Base-by-base conservation (phyloP, 1,140 invertebrate species). In the Zaprionus kolodkinae region DNA sequence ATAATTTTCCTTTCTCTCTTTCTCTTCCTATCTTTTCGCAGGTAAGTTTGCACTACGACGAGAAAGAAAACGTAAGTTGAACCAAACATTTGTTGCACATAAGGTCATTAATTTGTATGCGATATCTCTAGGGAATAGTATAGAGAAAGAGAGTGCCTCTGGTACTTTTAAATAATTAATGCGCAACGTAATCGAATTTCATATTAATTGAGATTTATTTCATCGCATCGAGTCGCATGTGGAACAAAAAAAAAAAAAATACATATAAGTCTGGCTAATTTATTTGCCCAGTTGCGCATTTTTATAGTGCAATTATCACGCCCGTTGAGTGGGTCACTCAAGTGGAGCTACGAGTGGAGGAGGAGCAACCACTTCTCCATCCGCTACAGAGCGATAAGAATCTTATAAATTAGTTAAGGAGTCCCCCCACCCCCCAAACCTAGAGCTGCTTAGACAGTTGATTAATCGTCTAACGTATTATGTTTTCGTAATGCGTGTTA, bases 191-290 rank as follows among this genome's bases (percentile, higher is more conserved):
- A 89, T 89, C 86, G 86, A 89, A 90, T 85, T 89, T 89, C 85
- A 85, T 90, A 90, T 85, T 85, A 89, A 89, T 90, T 90, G 79
- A 90, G 85, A 90, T 89, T 89, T 89, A 90, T 89, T 84, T 81
- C 45, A 65, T 76, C 36, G 38, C 38, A 48, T 43, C 15, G n/a
- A 6, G 27, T 45, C 36, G 25, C 35, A 12, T 57, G 15, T 7
- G 62, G 36, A 27, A 25, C 48, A 21, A 25, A 66, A 55, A 27
- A 33, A 55, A 68, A 25, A 66, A 43, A 57, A 40, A 17, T 17
- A 61, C 55, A 69, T 70, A 17, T 17, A 61, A 50, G 73, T 70
- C 65, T 52, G 57, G 65, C 72, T 81, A 89, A 88, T 88, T 89
- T 88, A 88, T 89, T 89, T 80, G 65, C 78, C 70, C 43, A 76